Percentiles rank a stretch among this genome's conserved stretches.
These are phyloP conservation scores for Zaprionus bogoriensis DNA, from an alignment of 2,888 invertebrate species.

Conservation along the genomic window DNA sequence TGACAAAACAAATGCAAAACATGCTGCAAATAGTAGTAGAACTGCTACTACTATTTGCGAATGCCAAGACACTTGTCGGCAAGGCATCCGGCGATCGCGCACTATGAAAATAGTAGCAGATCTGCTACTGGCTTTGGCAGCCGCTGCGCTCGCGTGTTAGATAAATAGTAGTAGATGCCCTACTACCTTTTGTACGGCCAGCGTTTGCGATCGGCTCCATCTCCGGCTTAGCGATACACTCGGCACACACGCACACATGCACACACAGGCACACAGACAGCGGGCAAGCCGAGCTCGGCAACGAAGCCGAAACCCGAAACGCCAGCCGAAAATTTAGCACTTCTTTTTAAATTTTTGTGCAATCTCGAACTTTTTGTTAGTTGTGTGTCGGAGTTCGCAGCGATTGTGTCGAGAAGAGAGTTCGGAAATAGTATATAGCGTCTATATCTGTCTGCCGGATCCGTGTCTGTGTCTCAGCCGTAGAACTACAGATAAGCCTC, in stretches of 20 bases:
- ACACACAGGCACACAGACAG: slow-evolving; percentile 19
- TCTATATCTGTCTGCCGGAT: slow-evolving; percentile 21
- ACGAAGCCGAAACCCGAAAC: slow-evolving; percentile 60
- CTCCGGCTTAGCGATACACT: slow-evolving; percentile 36
- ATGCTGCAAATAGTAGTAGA: no score
- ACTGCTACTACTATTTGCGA: no score
- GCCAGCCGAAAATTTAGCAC: slow-evolving; percentile 72
- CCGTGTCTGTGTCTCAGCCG: no score
- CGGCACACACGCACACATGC: slow-evolving; percentile 14
- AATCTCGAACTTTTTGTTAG: slow-evolving; percentile 80
- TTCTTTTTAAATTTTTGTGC: slow-evolving; percentile 83
- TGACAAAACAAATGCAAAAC: slow-evolving; percentile 35
- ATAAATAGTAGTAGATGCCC: slow-evolving; percentile 55
- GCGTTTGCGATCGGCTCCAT: slow-evolving; percentile 31
- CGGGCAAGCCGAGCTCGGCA: slow-evolving; percentile 48
- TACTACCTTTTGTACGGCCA: slow-evolving; percentile 41
- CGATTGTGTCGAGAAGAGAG: slow-evolving; percentile 44
- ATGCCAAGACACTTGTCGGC: no score
- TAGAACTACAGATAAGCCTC: background rate
- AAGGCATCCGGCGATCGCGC: slow-evolving; percentile 5
- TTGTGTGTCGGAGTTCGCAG: slow-evolving; percentile 78
- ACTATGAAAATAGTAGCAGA: slow-evolving; percentile 1
- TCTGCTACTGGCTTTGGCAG: no score
- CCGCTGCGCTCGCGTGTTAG: background rate
- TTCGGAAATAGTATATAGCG: slow-evolving; percentile 8